Evolutionary conservation across 2,113 vertebrate genomes (phyloP).

Genomic region (Trematocara stigmaticum): DNA sequence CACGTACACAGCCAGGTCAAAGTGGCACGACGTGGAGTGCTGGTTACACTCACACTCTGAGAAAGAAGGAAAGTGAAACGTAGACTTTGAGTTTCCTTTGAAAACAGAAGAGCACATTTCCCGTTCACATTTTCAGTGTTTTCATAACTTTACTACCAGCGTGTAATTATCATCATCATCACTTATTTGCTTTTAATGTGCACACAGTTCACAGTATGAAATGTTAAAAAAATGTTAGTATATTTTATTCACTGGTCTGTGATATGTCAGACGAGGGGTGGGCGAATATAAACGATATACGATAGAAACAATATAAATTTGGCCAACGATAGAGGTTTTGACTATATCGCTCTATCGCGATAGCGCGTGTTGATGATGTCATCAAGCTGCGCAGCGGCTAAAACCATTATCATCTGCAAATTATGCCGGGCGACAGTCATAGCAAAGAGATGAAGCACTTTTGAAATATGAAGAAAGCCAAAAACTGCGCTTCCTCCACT

Average conservation of each 20-base stretch:
- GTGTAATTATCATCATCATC: background rate
- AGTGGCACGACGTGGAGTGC: slow-evolving; percentile 85
- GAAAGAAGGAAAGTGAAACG: background rate
- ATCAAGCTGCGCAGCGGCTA: no score
- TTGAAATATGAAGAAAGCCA: no score
- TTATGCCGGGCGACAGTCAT: no score
- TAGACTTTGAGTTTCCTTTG: background rate
- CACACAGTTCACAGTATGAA: background rate
- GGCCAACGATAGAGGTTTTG: no score
- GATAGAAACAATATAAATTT: no score
- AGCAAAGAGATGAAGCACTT: no score
- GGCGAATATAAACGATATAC: no score
- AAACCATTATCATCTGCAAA: no score
- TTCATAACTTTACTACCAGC: background rate
- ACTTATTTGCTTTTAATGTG: background rate
- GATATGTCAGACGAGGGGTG: background rate
- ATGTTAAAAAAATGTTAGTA: background rate
- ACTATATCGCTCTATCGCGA: no score
- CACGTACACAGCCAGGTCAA: slow-evolving; percentile 86
- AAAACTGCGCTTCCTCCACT: no score
- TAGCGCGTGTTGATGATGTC: no score
- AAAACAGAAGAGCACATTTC: background rate
- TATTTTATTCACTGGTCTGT: rapidly evolving
- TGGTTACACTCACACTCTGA: slow-evolving; percentile 91
- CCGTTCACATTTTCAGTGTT: background rate